These are phyloP conservation scores for Mungos mungo DNA, from an alignment of 2,113 vertebrate genomes.

Conservation along the genomic window DNA sequence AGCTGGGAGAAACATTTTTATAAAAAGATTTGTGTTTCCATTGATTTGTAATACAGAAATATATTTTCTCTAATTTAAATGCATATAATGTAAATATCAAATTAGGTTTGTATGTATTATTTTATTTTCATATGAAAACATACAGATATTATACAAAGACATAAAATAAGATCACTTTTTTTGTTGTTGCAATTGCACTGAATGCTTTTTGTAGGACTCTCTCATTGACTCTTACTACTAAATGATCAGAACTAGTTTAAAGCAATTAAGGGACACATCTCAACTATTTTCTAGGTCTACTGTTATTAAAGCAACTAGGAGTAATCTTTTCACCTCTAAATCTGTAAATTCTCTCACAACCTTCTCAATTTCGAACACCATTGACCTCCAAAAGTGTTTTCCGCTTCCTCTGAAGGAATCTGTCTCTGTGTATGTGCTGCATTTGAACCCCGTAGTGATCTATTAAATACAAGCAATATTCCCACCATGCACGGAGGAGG, in stretches of 20 bases:
- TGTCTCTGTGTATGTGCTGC: not conserved
- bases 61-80: not conserved
- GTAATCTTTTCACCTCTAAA: not conserved
- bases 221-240: not conserved
- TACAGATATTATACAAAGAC: not conserved
- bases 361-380: not conserved
- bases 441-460: not conserved
- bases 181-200: not conserved
- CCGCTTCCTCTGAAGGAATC: not conserved
- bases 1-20: not conserved
- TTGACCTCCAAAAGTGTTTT: not conserved
- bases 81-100: not conserved
- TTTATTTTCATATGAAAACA: not conserved
- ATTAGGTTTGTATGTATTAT: not conserved
- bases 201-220: not conserved
- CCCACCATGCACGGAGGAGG: not conserved
- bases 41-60: not conserved
- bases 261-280: not conserved
- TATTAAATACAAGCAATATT: not conserved
- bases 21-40: constrained; percentile 33
- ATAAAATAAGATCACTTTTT: not conserved
- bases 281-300: not conserved
- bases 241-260: not conserved
- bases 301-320: not conserved
- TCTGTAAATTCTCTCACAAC: not conserved